Evolutionary conservation across 92 coral and sea anemone genomes (phyloP).

Genomic region (Palythoa grandis): DNA sequence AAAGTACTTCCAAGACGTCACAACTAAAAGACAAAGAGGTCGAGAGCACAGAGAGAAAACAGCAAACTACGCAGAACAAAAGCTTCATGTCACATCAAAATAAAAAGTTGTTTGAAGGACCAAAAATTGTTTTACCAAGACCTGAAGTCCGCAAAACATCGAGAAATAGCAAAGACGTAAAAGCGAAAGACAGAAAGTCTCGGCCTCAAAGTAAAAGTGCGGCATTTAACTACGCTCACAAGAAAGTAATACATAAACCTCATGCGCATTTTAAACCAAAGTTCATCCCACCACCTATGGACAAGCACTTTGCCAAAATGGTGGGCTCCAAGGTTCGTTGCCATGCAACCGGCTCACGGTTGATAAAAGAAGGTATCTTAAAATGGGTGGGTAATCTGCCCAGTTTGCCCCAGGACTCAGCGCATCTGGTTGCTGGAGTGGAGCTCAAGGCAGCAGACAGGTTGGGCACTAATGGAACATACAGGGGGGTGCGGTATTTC

Average conservation of each 20-base stretch:
- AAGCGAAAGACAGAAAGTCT: neutral
- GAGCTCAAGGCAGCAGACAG: slow-evolving; percentile 75
- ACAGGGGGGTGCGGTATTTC: slow-evolving; percentile 88
- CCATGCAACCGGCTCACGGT: slow-evolving; percentile 70
- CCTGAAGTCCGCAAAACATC: neutral
- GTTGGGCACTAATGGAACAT: slow-evolving; percentile 98
- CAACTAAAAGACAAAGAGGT: neutral
- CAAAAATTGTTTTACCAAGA: slow-evolving; percentile 30
- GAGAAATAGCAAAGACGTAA: neutral
- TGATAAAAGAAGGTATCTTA: slow-evolving; percentile 63
- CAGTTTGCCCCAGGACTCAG: slow-evolving; percentile 69
- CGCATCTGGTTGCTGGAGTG: slow-evolving; percentile 90
- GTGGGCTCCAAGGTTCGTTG: slow-evolving; percentile 82
- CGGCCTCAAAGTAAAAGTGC: neutral
- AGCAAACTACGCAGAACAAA: neutral
- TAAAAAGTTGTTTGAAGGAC: neutral
- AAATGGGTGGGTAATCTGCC: slow-evolving; percentile 93
- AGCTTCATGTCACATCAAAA: neutral
- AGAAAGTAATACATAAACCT: slow-evolving; percentile 15
- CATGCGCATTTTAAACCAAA: neutral
- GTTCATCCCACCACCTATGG: slow-evolving; percentile 35
- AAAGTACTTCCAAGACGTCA: neutral
- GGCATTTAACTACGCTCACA: neutral
- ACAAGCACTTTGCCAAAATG: slow-evolving; percentile 67
- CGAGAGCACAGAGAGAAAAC: neutral